Percentiles rank a stretch among this genome's conserved stretches.
These are phyloP conservation scores for Idaea dimidiata DNA, from an alignment of 2,888 invertebrate genomes.

Conservation along the genomic window DNA sequence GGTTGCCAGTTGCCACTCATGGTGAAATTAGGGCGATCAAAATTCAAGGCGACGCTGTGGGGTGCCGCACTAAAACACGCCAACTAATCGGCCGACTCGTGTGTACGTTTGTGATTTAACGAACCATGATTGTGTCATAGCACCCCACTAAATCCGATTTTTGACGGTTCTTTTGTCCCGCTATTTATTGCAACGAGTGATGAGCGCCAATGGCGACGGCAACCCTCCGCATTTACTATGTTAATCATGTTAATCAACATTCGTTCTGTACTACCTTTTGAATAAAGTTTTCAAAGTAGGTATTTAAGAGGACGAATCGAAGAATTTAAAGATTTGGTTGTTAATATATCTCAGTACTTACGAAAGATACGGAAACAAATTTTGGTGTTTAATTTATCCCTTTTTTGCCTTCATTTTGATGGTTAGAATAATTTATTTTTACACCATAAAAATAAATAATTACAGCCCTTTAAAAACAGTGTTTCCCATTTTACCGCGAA, in stretches of 20 bases:
- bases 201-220: too few species aligned
- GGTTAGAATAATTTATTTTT: too few species aligned
- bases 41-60: conserved; percentile 46
- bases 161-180: conserved; percentile 51
- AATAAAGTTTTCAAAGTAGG: conserved; percentile 10
- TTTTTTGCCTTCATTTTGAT: too few species aligned
- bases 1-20: conserved; percentile 26
- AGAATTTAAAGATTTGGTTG: too few species aligned
- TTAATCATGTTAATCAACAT: conserved; percentile 27
- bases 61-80: conserved; percentile 53
- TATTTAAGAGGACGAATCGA: too few species aligned
- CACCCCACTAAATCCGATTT: conserved; percentile 65
- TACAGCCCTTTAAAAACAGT: too few species aligned
- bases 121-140: conserved; percentile 70
- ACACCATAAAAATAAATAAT: too few species aligned
- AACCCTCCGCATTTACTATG: conserved; percentile 25
- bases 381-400: too few species aligned
- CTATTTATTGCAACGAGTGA: conserved; percentile 55
- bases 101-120: conserved; percentile 63
- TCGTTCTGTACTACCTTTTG: conserved; percentile 12
- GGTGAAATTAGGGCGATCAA: conserved; percentile 39
- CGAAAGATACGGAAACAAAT: too few species aligned
- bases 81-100: conserved; percentile 39
- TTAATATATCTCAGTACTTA: too few species aligned
- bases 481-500: too few species aligned